Percentiles rank a stretch among this genome's conserved stretches.
Evolutionary conservation across 2,888 invertebrate genomes (phyloP).

Genomic region (Scaptomyza cyrtandrae): DNA sequence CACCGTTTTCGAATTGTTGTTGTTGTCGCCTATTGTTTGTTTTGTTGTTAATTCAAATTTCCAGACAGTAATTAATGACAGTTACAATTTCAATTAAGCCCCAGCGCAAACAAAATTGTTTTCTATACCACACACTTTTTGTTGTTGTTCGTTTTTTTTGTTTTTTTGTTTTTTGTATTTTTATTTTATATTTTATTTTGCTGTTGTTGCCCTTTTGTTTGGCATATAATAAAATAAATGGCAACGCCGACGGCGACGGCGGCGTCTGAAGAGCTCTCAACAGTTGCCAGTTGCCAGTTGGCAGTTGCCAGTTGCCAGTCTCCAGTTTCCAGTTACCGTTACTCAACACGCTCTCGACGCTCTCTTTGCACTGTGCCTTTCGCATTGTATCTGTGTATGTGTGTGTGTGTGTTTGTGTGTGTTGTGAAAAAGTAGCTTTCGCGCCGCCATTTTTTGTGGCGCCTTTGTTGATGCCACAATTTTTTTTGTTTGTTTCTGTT

Average conservation of each 20-base stretch:
- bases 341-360: slow-evolving; percentile 37
- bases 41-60: slow-evolving; percentile 77
- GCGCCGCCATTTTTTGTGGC: slow-evolving; percentile 84
- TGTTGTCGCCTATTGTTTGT: slow-evolving; percentile 47
- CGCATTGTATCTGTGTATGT: slow-evolving; percentile 20
- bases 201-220: slow-evolving; percentile 64
- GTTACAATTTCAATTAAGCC: slow-evolving; percentile 82
- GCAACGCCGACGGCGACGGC: slow-evolving; percentile 71
- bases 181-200: slow-evolving; percentile 40
- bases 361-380: slow-evolving; percentile 31
- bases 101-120: slow-evolving; percentile 57
- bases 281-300: slow-evolving; percentile 65
- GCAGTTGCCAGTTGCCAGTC: slow-evolving; percentile 67
- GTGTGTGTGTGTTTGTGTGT: slow-evolving; percentile 19
- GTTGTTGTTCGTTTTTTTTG: slow-evolving; percentile 17
- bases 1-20: slow-evolving; percentile 38
- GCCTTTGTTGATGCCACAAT: slow-evolving; percentile 78
- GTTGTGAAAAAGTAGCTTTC: slow-evolving; percentile 79
- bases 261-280: slow-evolving; percentile 74
- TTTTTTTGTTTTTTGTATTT: slow-evolving; percentile 19
- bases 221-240: slow-evolving; percentile 74
- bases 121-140: slow-evolving; percentile 62
- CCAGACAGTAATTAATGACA: slow-evolving; percentile 85
- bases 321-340: slow-evolving; percentile 58
- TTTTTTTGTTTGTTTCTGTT: slow-evolving; percentile 60